Evolutionary conservation across 2,888 invertebrate species (phyloP).

Genomic region (Drosophila dives): DNA sequence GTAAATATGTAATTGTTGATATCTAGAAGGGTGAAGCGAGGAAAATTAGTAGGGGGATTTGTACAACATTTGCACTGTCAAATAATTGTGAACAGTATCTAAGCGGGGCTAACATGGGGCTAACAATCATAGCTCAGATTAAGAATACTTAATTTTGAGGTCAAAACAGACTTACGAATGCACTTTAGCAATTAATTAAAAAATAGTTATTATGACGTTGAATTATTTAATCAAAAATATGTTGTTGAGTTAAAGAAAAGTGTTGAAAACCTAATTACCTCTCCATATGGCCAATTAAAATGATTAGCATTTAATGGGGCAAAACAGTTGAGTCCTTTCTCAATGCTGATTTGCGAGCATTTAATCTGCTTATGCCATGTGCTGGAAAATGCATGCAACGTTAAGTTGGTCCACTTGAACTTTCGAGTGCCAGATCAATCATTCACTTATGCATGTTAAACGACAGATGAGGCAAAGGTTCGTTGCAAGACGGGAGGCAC

Average conservation of each 20-base stretch:
- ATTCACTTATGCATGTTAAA: constrained; percentile 47
- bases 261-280: background rate
- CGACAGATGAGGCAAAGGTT: constrained; percentile 40
- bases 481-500: background rate
- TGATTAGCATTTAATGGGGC: background rate
- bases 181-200: background rate
- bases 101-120: constrained; percentile 30
- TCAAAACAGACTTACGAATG: background rate
- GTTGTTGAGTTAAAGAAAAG: background rate
- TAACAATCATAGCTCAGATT: constrained; percentile 6
- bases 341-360: constrained; percentile 11
- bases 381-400: constrained; percentile 10
- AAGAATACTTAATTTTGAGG: background rate
- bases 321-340: background rate
- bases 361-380: background rate
- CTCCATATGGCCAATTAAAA: background rate
- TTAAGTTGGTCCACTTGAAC: constrained; percentile 15
- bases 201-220: background rate
- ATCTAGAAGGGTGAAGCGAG: background rate
- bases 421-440: constrained; percentile 66
- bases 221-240: background rate
- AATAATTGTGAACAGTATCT: constrained; percentile 44
- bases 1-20: constrained; percentile 66
- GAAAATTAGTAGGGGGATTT: constrained; percentile 42
- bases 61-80: constrained; percentile 56